Percentiles rank a stretch among this genome's conserved stretches.
phyloP scores from a whole-genome alignment of 1,140 invertebrate species.

The Aricia agestis region DNA sequence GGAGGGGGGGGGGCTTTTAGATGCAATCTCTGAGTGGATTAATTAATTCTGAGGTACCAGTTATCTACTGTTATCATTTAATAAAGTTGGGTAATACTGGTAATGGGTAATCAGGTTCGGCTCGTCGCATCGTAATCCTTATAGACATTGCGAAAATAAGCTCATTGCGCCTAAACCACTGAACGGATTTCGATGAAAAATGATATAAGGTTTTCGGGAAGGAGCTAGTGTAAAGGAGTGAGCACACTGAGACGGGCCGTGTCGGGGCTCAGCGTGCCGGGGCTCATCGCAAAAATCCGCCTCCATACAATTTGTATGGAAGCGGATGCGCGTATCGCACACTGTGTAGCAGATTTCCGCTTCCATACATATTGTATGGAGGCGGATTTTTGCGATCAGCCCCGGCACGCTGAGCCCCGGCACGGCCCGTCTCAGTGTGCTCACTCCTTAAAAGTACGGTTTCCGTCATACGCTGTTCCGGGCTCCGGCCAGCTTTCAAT shows the following conservation, averaged over 20 bases:
- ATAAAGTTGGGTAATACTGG: conserved; percentile 59
- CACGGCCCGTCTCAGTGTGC: too few species aligned
- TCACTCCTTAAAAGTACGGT: neutral
- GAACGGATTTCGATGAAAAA: too few species aligned
- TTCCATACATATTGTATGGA: too few species aligned
- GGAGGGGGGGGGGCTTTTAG: conserved; percentile 60
- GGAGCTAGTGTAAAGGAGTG: neutral
- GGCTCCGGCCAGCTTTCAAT: neutral
- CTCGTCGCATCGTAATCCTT: conserved; percentile 8
- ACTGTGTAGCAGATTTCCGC: too few species aligned
- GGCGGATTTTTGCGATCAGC: too few species aligned
- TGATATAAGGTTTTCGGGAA: too few species aligned
- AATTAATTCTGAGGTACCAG: conserved; percentile 75
- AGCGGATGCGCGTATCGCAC: too few species aligned
- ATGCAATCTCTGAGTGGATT: conserved; percentile 75
- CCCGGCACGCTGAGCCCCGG: too few species aligned
- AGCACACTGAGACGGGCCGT: too few species aligned
- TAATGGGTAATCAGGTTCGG: conserved; percentile 51
- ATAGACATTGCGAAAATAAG: neutral
- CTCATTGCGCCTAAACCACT: neutral
- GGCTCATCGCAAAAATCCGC: too few species aligned
- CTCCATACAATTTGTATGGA: too few species aligned
- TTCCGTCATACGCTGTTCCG: neutral
- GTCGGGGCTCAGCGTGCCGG: too few species aligned
- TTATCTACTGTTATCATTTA: conserved; percentile 74